Evolutionary conservation across 2,888 invertebrate genomes (phyloP), one percentile per base, ranked within the genome.

Genomic region (Mactromeris polynyma): DNA sequence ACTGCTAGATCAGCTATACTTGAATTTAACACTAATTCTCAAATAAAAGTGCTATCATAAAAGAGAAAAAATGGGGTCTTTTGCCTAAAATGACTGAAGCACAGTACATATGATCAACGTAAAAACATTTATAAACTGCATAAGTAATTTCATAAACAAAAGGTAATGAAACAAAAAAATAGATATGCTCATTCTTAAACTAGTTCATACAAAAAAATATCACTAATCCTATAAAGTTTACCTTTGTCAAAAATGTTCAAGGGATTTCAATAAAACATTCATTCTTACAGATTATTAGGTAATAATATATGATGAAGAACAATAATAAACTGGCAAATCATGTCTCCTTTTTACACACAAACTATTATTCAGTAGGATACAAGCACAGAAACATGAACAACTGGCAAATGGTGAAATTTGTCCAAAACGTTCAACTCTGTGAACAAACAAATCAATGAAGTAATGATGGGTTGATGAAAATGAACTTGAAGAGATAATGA

Each of bases 381-480:
- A 9, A 81, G 21, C 9, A 33, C 21, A 40, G 17, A 31, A 64
- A 42, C 26, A 26, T 58, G 42, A 40, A 82, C 69, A 40, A 64
- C 58, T 26, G n/a, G 3, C 26, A 64, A 64, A 64, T 26, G 58
- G 36, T 42, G 21, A 79, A 40, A n/a, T n/a, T n/a, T 26, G 26
- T 26, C 40, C 40, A 26, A 40, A 40, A 11, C 31, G 11, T 36
- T 33, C 58, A 86, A 81, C 26, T 42, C 31, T 36, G 46, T 46
- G 54, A 87, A 83, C 17, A 26, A 87, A 73, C 36, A 51, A 46
- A 81, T 86, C 78, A 86, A 19, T n/a, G 36, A 21, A 42, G 42
- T 81, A 33, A 42, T 26, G 33, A 46, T 46, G 46, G 33, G 9
- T 26, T 14, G 38, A 77, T 81, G 58, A 81, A 36, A 83, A 89